Evolutionary conservation across 2,888 invertebrate species (phyloP).

Genomic region (Cyclophora albipunctata): DNA sequence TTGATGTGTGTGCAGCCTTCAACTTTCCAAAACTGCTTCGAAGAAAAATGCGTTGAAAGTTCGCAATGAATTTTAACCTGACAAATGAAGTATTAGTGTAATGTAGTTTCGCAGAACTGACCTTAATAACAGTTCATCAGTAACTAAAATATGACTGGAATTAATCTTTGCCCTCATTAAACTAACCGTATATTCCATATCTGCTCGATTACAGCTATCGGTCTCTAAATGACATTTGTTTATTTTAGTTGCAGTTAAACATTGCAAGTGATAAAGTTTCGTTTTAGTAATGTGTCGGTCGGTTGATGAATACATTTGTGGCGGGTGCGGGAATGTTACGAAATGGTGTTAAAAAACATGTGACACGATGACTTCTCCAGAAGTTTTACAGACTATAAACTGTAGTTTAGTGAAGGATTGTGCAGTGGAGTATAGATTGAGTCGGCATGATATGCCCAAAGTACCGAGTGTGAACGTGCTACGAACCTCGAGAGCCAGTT

Average conservation of each 20-base stretch:
- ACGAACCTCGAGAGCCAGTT: conserved; percentile 30
- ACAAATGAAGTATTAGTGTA: conserved; percentile 10
- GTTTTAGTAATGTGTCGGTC: conserved; percentile 6
- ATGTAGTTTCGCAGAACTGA: background rate
- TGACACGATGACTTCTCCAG: conserved; percentile 1
- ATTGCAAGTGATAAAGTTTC: conserved; percentile 6
- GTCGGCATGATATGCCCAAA: background rate
- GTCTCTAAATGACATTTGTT: conserved; percentile 20
- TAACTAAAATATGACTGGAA: conserved; percentile 34
- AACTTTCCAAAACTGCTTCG: conserved; percentile 17
- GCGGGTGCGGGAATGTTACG: no score
- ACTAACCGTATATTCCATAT: conserved; percentile 32
- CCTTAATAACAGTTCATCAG: background rate
- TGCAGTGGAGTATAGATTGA: conserved; percentile 14
- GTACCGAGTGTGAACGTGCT: conserved; percentile 7
- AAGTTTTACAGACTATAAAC: background rate
- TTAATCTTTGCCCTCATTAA: conserved; percentile 47
- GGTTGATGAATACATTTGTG: background rate
- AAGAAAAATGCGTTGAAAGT: conserved; percentile 10
- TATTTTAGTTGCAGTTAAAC: conserved; percentile 20
- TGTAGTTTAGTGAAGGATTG: conserved; percentile 22
- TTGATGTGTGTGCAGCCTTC: conserved; percentile 9
- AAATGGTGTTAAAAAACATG: no score
- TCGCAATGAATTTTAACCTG: conserved; percentile 3
- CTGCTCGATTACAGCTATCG: conserved; percentile 31